Base-by-base conservation (phyloP, 2,797 vertebrate species). In the Parambassis ranga region DNA sequence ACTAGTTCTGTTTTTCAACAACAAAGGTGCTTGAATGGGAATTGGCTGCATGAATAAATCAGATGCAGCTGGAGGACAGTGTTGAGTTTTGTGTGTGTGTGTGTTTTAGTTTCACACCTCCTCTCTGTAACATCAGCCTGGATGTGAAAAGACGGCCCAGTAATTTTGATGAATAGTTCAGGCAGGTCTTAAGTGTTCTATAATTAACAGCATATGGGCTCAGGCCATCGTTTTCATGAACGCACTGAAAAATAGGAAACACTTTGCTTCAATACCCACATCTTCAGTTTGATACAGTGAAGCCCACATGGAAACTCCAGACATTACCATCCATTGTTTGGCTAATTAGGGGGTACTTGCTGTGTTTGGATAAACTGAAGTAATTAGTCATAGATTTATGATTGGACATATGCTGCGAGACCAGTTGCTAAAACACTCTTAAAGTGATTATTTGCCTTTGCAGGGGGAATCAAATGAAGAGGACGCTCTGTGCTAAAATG, bases 381-480 rank as follows among this genome's bases (percentile, higher is more conserved):
- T 85, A 90, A 91, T 91, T 91, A 92, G 88, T 90, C 83, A 88
- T 89, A 84, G 83, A 89, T 87, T 87, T 87, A 84, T 84, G 71
- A 81, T 65, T 43, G 67, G 71, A 73, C 42, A 74, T 89, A 78
- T 70, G 78, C 74, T 81, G 84, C 85, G 82, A 77, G 74, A 79
- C 70, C 77, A 77, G 70, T 79, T 81, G 67, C 65, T 67, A 52
- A 43, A 63, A 66, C 79, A 51, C 51, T 76, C 71, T 65, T 55
- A 19, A 63, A 46, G 44, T 20, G 67, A 74, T 71, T 55, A 53
- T 35, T n/a, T 70, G 61, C 20, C 22, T 79, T 57, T 60, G 48
- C 35, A 26, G 39, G 58, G 44, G 58, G 44, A 49, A 20, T 31
- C 26, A 51, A 38, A 41, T 37, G 16, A 51, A 32, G 30, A 48